Percentiles rank a stretch among this genome's conserved stretches.
Evolutionary conservation across 1,140 invertebrate species (phyloP).

Genomic region (Eueides isabella): DNA sequence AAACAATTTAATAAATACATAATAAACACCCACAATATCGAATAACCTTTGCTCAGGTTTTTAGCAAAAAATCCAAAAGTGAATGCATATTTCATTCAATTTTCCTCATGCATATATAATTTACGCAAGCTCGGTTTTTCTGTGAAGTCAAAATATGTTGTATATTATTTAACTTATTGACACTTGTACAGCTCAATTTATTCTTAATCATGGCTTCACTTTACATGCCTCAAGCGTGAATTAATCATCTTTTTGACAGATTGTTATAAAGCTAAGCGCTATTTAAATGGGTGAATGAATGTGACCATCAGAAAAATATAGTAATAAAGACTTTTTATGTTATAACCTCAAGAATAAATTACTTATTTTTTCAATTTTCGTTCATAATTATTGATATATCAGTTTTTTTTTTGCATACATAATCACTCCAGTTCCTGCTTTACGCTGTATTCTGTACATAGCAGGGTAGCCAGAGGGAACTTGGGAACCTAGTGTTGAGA

Average conservation of each 20-base stretch:
- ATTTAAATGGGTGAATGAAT: slow-evolving; percentile 10
- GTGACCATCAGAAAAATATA: slow-evolving; percentile 10
- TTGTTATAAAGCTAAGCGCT: slow-evolving; percentile 1
- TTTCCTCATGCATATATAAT: slow-evolving; percentile 1
- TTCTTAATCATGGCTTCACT: background rate
- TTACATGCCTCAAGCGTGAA: background rate
- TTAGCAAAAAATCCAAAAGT: background rate
- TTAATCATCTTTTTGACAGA: slow-evolving; percentile 13
- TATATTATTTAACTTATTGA: slow-evolving; percentile 14
- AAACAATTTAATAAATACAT: background rate
- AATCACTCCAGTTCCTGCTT: too few relatives aligned
- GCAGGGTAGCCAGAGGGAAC: too few relatives aligned
- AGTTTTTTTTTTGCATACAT: background rate
- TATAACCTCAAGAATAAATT: background rate
- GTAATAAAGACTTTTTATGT: slow-evolving; percentile 10
- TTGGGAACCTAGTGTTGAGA: too few relatives aligned
- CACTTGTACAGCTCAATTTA: slow-evolving; percentile 10
- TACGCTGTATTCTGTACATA: too few relatives aligned
- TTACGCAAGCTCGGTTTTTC: background rate
- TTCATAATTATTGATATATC: slow-evolving; percentile 6
- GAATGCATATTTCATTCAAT: slow-evolving; percentile 1
- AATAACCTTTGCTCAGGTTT: background rate
- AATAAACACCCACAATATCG: background rate
- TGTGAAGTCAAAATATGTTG: background rate
- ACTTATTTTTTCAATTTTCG: background rate